phyloP scores from a whole-genome alignment of 2,113 vertebrate species.

The Ardeotis arabs region DNA sequence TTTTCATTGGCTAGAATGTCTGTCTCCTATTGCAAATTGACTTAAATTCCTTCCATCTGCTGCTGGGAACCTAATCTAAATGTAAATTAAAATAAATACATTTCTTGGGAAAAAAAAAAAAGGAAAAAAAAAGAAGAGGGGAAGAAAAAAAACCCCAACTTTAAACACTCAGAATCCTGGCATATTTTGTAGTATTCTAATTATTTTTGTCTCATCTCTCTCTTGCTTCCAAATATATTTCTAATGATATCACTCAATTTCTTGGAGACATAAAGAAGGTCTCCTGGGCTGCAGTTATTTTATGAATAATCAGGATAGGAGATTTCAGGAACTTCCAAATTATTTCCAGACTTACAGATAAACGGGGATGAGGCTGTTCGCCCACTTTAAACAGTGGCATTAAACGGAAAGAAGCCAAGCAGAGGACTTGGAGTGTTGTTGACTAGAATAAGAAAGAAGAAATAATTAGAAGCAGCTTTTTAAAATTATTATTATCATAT shows the following conservation, averaged over 20 bases:
- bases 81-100: conserved; percentile 74
- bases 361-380: not conserved
- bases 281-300: not conserved
- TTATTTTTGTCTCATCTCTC: conserved; percentile 16
- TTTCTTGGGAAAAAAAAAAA: not conserved
- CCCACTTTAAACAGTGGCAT: not conserved
- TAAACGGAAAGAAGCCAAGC: not conserved
- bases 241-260: not conserved
- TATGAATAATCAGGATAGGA: not conserved
- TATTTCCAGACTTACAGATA: not conserved
- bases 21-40: conserved; percentile 60
- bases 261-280: not conserved
- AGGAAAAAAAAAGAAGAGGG: not conserved
- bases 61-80: conserved; percentile 64
- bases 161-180: conserved; percentile 21
- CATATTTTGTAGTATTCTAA: conserved; percentile 27
- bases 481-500: no score
- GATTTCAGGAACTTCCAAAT: not conserved
- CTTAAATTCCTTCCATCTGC: conserved; percentile 68
- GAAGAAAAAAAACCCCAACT: not conserved
- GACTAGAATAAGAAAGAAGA: not conserved
- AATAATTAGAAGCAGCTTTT: not conserved
- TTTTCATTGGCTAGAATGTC: conserved; percentile 40
- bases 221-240: conserved; percentile 28
- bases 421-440: not conserved